Conservation (phyloP, 2,888 invertebrate species). For the Idaea dimidiata region DNA sequence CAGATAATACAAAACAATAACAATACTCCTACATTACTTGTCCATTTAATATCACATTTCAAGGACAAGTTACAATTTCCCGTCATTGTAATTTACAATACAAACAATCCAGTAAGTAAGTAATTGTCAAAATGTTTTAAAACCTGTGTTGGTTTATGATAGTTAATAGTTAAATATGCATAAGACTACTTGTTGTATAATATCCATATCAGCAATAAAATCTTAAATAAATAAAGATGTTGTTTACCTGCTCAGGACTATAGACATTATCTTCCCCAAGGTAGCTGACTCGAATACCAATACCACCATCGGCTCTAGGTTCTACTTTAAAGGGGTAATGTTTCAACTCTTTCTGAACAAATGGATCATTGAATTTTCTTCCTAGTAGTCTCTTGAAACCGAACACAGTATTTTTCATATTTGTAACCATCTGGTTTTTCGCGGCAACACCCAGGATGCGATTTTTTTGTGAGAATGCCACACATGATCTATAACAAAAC, state of each 20-base stretch:
- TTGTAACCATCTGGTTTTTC: constrained; percentile 97
- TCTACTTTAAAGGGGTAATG: constrained; percentile 90
- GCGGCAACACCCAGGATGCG: constrained; percentile 97
- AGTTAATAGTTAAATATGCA: background rate
- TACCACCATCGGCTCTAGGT: constrained; percentile 87
- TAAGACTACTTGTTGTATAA: background rate
- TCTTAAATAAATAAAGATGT: constrained; percentile 3
- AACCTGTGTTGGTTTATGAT: background rate
- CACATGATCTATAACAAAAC: constrained; percentile 88
- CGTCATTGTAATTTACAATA: too few species aligned
- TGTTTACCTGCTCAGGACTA: constrained; percentile 89
- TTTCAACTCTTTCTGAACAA: constrained; percentile 90
- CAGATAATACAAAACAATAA: too few species aligned
- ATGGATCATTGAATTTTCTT: constrained; percentile 92
- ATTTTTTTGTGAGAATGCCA: constrained; percentile 96
- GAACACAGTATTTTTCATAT: constrained; percentile 97
- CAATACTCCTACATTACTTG: too few species aligned
- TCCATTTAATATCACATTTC: too few species aligned
- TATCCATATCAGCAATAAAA: background rate
- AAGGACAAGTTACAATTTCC: too few species aligned
- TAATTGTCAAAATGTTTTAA: background rate
- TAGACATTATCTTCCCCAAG: constrained; percentile 92
- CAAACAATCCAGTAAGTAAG: too few species aligned
- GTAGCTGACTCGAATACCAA: constrained; percentile 94
- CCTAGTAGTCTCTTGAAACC: constrained; percentile 97